phyloP scores from a whole-genome alignment of 2,888 invertebrate species.

The Morpho helenor region DNA sequence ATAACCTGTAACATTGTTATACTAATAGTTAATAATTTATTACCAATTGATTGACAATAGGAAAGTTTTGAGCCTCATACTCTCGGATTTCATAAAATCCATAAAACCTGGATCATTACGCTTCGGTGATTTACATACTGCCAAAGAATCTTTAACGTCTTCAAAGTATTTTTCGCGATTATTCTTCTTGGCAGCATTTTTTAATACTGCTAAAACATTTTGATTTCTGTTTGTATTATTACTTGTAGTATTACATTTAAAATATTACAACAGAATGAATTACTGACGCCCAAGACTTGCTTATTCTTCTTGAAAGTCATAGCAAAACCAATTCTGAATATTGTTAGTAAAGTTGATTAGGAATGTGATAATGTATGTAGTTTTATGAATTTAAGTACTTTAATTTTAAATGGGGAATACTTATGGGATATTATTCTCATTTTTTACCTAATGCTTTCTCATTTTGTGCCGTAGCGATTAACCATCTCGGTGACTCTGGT shows the following conservation, averaged over 20 bases:
- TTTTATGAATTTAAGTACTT: too few species aligned
- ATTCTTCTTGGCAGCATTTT: conserved; percentile 48
- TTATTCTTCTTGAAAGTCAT: too few species aligned
- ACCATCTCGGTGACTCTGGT: conserved; percentile 82
- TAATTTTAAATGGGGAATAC: too few species aligned
- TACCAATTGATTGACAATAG: conserved; percentile 79
- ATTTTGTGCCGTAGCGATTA: conserved; percentile 74
- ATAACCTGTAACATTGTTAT: neutral
- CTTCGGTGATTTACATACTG: conserved; percentile 29
- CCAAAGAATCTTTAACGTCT: conserved; percentile 37
- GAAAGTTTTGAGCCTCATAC: conserved; percentile 70
- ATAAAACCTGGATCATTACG: conserved; percentile 48
- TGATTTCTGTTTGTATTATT: too few species aligned
- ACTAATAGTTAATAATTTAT: neutral
- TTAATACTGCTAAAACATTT: conserved; percentile 42
- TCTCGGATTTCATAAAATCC: conserved; percentile 66
- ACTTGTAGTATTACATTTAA: too few species aligned
- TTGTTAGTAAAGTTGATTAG: too few species aligned
- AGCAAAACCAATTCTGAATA: too few species aligned
- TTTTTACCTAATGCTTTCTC: conserved; percentile 63
- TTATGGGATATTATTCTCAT: too few species aligned
- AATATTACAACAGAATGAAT: too few species aligned
- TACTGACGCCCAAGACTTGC: too few species aligned
- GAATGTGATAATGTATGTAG: too few species aligned
- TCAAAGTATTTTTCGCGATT: conserved; percentile 36